Evolutionary conservation across 1,140 invertebrate genomes (phyloP).

Genomic region (Belonocnema kinseyi): DNA sequence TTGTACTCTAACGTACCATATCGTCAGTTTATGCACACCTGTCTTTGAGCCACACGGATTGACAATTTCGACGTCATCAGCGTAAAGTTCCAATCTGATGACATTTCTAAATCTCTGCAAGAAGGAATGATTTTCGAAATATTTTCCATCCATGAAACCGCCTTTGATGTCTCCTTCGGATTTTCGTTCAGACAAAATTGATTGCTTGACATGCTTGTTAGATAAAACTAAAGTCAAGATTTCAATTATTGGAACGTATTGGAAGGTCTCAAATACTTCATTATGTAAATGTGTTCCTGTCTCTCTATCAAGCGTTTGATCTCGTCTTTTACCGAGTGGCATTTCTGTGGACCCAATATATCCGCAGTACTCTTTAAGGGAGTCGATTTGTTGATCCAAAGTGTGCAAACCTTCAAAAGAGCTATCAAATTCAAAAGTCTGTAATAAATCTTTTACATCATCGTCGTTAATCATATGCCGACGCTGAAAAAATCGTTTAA

Average conservation of each 20-base stretch:
- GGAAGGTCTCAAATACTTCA: constrained; percentile 26
- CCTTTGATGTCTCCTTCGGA: background rate
- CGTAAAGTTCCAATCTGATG: constrained; percentile 35
- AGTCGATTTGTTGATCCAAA: constrained; percentile 10
- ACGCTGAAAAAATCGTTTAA: too few relatives aligned
- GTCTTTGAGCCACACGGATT: constrained; percentile 4
- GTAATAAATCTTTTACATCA: too few relatives aligned
- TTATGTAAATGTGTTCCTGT: background rate
- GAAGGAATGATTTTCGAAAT: constrained; percentile 33
- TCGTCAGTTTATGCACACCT: constrained; percentile 33
- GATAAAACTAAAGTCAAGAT: constrained; percentile 10
- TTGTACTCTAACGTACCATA: constrained; percentile 25
- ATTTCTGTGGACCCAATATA: background rate
- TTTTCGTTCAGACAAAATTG: constrained; percentile 18
- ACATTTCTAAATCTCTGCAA: constrained; percentile 23
- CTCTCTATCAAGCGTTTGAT: constrained; percentile 27
- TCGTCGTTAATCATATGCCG: too few relatives aligned
- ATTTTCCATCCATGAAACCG: constrained; percentile 31
- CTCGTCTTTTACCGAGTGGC: too few relatives aligned
- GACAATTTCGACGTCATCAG: constrained; percentile 36
- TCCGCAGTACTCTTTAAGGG: background rate
- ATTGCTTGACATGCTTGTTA: background rate
- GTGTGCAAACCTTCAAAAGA: background rate
- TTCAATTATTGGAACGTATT: constrained; percentile 31
- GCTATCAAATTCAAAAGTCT: too few relatives aligned